phyloP scores from a whole-genome alignment of 2,888 invertebrate genomes.

The Brassicogethes aeneus region DNA sequence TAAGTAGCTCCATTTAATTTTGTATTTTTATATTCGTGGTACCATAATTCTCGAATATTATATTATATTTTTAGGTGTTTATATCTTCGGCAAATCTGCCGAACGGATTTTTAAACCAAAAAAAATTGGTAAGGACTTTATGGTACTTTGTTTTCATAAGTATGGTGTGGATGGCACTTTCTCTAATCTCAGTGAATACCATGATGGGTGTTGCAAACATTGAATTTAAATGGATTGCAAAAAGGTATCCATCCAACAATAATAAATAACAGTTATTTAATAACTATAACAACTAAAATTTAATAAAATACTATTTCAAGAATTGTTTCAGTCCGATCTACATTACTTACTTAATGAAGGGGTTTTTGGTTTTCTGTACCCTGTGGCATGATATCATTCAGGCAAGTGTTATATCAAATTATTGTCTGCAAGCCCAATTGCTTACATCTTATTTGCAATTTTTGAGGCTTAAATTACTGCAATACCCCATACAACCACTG shows the following conservation, averaged over 20 bases:
- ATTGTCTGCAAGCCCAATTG: slow-evolving; percentile 73
- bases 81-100: slow-evolving; percentile 61
- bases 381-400: slow-evolving; percentile 74
- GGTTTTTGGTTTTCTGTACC: slow-evolving; percentile 57
- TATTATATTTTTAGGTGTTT: slow-evolving; percentile 49
- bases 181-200: slow-evolving; percentile 54
- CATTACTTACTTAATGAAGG: slow-evolving; percentile 42
- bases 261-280: no score
- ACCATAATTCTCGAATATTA: not conserved
- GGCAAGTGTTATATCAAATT: slow-evolving; percentile 73
- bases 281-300: no score
- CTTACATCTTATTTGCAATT: slow-evolving; percentile 65
- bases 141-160: slow-evolving; percentile 67
- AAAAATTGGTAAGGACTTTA: slow-evolving; percentile 56
- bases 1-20: slow-evolving; percentile 36
- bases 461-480: slow-evolving; percentile 60
- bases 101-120: slow-evolving; percentile 58
- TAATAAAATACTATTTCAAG: no score
- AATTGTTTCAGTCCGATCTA: no score
- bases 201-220: slow-evolving; percentile 56
- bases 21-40: not conserved
- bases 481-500: slow-evolving; percentile 60
- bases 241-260: slow-evolving; percentile 48
- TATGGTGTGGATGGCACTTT: slow-evolving; percentile 60
- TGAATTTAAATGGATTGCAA: slow-evolving; percentile 55